These are phyloP conservation scores for Erythrocebus patas DNA, from an alignment of 2,113 vertebrate genomes.

Conservation along the genomic window DNA sequence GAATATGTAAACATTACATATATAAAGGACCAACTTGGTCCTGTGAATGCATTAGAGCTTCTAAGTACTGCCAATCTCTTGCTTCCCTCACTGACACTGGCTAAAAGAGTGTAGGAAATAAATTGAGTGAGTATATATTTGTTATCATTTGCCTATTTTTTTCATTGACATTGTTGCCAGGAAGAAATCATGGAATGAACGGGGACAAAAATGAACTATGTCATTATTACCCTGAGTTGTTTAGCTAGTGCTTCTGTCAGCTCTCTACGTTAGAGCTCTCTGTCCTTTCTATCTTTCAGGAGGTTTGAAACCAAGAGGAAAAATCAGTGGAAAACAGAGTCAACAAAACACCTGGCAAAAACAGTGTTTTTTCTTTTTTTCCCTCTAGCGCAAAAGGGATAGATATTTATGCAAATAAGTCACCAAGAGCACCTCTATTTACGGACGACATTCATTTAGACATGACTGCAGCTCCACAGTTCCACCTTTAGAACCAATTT, in stretches of 20 bases:
- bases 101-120: neutral
- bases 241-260: neutral
- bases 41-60: neutral
- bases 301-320: neutral
- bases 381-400: neutral
- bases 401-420: constrained; percentile 5
- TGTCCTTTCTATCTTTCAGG: neutral
- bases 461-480: neutral
- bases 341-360: neutral
- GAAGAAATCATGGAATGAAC: neutral
- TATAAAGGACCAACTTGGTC: neutral
- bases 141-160: neutral
- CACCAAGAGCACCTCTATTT: neutral
- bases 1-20: neutral
- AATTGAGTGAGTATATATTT: neutral
- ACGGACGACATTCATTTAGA: neutral
- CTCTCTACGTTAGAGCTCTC: neutral
- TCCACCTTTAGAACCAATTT: constrained; percentile 14
- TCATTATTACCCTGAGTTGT: neutral
- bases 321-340: neutral
- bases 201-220: neutral
- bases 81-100: neutral
- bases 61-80: neutral
- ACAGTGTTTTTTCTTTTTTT: neutral
- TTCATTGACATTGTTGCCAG: neutral